Conservation (phyloP, 2,113 vertebrate genomes). For the Chitala chitala region DNA sequence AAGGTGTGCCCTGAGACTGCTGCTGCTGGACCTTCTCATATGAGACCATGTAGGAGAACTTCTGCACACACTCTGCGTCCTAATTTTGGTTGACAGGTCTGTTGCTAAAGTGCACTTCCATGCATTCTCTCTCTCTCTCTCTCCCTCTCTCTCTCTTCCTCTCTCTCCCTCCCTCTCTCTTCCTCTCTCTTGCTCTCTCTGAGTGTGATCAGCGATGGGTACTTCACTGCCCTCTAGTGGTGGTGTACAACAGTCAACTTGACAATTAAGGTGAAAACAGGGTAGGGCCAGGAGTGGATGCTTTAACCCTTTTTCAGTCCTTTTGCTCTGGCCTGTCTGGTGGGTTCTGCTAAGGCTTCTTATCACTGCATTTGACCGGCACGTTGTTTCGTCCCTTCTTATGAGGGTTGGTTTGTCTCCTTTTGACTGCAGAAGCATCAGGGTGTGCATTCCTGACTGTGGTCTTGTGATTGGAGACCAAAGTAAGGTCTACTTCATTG, state of each 20-base stretch:
- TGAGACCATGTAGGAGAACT: too few species aligned
- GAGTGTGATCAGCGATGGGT: not conserved
- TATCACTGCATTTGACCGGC: too few species aligned
- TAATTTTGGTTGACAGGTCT: not conserved
- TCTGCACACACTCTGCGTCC: too few species aligned
- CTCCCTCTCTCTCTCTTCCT: not conserved
- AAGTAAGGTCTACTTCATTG: too few species aligned
- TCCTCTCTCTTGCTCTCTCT: not conserved
- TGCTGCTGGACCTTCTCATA: not conserved
- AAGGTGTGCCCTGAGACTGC: not conserved
- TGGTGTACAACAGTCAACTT: not conserved
- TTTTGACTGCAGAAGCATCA: too few species aligned
- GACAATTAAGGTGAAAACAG: not conserved
- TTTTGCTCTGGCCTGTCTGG: not conserved
- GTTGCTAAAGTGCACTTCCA: too few species aligned
- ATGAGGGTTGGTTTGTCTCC: too few species aligned
- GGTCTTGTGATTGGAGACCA: too few species aligned
- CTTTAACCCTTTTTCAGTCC: not conserved
- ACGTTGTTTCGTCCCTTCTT: too few species aligned
- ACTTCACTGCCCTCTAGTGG: constrained; percentile 27
- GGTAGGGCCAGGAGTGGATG: not conserved
- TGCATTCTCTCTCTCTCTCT: too few species aligned
- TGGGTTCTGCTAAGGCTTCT: too few species aligned
- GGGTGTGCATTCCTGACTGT: too few species aligned
- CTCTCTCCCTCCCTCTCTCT: not conserved